phyloP scores from a whole-genome alignment of 2,797 vertebrate species.

The Silurus aristotelis region DNA sequence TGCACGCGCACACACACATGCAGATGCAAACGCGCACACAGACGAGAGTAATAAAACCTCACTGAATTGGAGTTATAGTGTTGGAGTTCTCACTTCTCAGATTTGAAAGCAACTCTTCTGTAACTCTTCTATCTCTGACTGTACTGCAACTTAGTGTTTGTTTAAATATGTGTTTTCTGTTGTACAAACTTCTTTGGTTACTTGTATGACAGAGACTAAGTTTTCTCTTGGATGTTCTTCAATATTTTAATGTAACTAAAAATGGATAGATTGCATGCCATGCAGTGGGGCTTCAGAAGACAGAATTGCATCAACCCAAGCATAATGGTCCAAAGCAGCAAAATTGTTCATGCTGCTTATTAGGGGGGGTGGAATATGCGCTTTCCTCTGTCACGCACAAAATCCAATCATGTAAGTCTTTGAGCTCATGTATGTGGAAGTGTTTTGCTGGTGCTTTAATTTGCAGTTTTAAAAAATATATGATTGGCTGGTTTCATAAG shows the following conservation, averaged over 20 bases:
- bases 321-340: not conserved
- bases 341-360: not conserved
- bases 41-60: not conserved
- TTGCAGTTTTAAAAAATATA: too few species aligned
- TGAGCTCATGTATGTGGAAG: not conserved
- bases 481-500: not conserved
- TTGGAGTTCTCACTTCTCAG: not conserved
- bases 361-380: not conserved
- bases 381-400: not conserved
- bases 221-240: too few species aligned
- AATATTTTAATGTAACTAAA: not conserved
- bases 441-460: too few species aligned
- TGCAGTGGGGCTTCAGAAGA: not conserved
- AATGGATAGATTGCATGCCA: not conserved
- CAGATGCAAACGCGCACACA: not conserved
- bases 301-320: not conserved
- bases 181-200: too few species aligned
- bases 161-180: not conserved
- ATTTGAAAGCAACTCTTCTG: not conserved
- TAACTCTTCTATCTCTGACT: not conserved
- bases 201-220: not conserved
- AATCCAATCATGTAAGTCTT: not conserved
- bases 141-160: not conserved
- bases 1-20: not conserved
- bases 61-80: not conserved